phyloP scores from a whole-genome alignment of 92 coral and sea anemone species.

The Chrysogorgia sp. region DNA sequence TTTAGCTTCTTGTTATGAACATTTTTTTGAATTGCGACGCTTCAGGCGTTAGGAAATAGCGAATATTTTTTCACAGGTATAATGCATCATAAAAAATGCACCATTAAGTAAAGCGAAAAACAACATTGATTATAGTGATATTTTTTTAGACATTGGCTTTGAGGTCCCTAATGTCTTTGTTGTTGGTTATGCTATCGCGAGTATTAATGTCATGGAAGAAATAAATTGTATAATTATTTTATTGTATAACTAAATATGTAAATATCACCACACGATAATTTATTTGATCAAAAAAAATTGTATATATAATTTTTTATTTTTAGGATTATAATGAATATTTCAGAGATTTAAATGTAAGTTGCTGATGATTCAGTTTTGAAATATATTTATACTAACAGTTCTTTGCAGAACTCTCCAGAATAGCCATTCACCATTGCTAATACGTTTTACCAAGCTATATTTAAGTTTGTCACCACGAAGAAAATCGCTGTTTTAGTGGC shows the following conservation, averaged over 20 bases:
- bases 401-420: too few relatives aligned
- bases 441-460: too few relatives aligned
- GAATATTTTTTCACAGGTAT: too few relatives aligned
- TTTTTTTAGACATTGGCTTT: conserved; percentile 76
- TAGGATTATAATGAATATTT: conserved; percentile 94
- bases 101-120: too few relatives aligned
- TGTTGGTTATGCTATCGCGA: conserved; percentile 92
- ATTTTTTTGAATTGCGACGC: too few relatives aligned
- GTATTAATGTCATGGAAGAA: conserved; percentile 22
- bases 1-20: too few relatives aligned
- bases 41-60: too few relatives aligned
- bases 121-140: background rate
- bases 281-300: background rate
- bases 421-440: too few relatives aligned
- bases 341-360: conserved; percentile 87
- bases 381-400: background rate
- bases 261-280: background rate
- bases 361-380: background rate
- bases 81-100: too few relatives aligned
- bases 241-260: background rate
- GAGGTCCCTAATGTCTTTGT: conserved; percentile 87
- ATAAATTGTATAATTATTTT: background rate
- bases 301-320: background rate
- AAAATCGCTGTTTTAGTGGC: too few relatives aligned
- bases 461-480: too few relatives aligned